Base-by-base conservation (phyloP, 2,888 invertebrate species). In the Ectemnius lituratus region DNA sequence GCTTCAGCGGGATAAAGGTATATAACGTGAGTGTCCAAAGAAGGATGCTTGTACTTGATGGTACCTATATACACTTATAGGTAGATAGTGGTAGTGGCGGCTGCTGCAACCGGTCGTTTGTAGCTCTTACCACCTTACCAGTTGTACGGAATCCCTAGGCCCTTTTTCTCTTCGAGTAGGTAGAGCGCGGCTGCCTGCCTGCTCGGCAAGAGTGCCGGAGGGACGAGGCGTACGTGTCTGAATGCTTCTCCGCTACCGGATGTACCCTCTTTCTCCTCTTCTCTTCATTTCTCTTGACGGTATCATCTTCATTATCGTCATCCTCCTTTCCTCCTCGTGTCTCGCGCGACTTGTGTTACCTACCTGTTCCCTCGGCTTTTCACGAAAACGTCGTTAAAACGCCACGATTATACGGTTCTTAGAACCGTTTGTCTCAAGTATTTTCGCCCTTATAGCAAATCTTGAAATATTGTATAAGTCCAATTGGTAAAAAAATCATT, bases 191-290 rank as follows among this genome's bases (percentile, higher is more conserved):
- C 6, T 6, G 23, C 23, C 37, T 37, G 6, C 6, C 23, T 58
- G 73, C 60, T 58, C 74, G 75, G 64, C 60, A 52, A 69, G 56
- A 72, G 73, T 64, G 62, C 59, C 73, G 47, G 61, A 46, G 67
- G 63, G 60, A 72, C 59, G 66, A 52, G 46, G 65, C 67, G 61
- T 79, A 79, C 79, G 79, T 81, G 74, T 76, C 73, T 78, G 81
- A 85, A 84, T 81, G 85, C 82, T 78, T 76, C 65, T 79, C 84
- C 70, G 70, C 84, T 78, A 84, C 87, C 88, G 88, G 88, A 88
- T 88, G 82, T 66, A 37, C 62, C 64, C 69, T 60, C 72, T 64
- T 71, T 71, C 76, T 80, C 80, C 65, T 85, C 81, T 73, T 49
- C 67, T 49, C 73, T 76, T 63, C 37, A 37, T 4, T 13, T 52